Conservation (phyloP, 1,140 invertebrate genomes). For the Pseudomyrmex flavicornis region DNA sequence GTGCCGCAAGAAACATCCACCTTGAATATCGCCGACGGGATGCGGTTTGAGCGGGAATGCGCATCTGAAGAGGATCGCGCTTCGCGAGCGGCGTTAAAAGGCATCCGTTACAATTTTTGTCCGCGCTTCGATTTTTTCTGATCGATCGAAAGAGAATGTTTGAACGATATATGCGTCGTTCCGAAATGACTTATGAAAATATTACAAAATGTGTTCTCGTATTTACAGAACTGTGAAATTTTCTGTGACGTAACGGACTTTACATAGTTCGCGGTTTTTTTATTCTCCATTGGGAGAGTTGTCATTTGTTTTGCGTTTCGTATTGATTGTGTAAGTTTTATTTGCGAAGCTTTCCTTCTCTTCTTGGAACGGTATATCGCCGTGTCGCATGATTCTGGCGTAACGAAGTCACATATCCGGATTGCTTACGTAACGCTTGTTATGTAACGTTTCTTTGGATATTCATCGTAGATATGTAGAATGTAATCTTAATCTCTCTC, state of each 20-base stretch:
- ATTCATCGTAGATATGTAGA: conserved; percentile 6
- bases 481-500: neutral
- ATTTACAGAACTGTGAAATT: neutral
- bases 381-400: neutral
- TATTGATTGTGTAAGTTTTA: conserved; percentile 14
- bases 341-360: neutral
- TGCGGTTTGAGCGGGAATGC: conserved; percentile 69
- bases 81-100: conserved; percentile 50
- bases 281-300: too few relatives aligned
- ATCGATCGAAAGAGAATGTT: neutral
- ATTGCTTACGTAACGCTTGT: neutral
- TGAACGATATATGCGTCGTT: too few relatives aligned
- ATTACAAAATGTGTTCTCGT: neutral
- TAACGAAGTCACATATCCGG: neutral
- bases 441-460: neutral
- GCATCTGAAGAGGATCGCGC: conserved; percentile 56
- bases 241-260: neutral
- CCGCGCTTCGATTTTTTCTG: neutral
- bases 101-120: conserved; percentile 44
- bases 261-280: neutral
- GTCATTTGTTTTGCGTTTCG: neutral
- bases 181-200: neutral
- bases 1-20: conserved; percentile 56
- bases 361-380: neutral
- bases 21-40: conserved; percentile 60